phyloP scores from a whole-genome alignment of 1,140 invertebrate genomes.

The Megalopta genalis region DNA sequence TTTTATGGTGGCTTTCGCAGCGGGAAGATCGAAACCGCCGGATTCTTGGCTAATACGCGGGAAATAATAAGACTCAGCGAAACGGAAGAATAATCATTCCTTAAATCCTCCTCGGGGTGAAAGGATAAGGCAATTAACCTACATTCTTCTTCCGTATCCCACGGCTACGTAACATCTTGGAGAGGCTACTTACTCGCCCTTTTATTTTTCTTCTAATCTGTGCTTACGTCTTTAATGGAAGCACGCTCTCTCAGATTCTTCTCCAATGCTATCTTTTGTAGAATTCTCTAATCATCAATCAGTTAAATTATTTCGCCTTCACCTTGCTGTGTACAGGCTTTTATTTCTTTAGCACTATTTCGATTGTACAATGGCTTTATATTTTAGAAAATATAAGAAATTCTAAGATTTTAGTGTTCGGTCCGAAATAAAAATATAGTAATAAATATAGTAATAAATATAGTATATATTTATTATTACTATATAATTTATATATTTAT shows the following conservation, averaged over 20 bases:
- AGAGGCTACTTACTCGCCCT: background rate
- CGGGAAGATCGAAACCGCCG: too few species aligned
- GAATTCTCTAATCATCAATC: background rate
- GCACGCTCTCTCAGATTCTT: background rate
- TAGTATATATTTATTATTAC: too few species aligned
- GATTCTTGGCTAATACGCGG: background rate
- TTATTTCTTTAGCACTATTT: too few species aligned
- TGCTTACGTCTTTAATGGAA: background rate
- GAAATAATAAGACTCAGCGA: background rate
- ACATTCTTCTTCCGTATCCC: background rate
- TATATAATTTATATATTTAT: too few species aligned
- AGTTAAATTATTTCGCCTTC: too few species aligned
- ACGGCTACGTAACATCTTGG: background rate
- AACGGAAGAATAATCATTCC: background rate
- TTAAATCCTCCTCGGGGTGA: background rate
- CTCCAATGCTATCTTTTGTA: background rate
- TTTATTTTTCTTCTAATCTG: background rate
- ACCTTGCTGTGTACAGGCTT: too few species aligned
- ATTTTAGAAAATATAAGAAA: background rate
- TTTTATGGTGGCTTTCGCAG: too few species aligned
- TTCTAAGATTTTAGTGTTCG: too few species aligned
- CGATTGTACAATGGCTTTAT: background rate
- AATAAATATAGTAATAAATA: too few species aligned
- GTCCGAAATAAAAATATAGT: too few species aligned
- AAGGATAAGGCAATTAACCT: slow-evolving; percentile 26